These are phyloP conservation scores for Pandemis heparana DNA, from an alignment of 2,888 invertebrate genomes.

Conservation along the genomic window DNA sequence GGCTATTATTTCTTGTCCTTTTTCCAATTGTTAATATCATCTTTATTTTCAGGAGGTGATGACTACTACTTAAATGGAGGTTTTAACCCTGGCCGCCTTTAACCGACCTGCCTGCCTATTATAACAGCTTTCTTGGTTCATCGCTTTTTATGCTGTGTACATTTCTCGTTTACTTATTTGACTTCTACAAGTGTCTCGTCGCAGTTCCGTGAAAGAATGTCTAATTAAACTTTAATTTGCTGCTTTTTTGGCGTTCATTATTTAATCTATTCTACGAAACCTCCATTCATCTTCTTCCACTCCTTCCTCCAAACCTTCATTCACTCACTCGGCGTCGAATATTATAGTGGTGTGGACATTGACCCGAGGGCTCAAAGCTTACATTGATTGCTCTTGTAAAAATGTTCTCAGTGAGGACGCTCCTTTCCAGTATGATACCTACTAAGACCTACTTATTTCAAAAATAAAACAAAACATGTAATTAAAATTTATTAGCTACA, in stretches of 20 bases:
- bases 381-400: no score
- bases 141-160: not conserved
- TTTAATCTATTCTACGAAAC: not conserved
- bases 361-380: no score
- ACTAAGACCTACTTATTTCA: not conserved
- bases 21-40: no score
- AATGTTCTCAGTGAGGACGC: no score
- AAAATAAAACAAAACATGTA: conserved; percentile 34
- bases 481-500: conserved; percentile 62
- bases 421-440: no score
- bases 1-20: no score
- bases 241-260: not conserved
- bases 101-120: conserved; percentile 45
- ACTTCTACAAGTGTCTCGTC: not conserved
- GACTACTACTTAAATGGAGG: conserved; percentile 70
- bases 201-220: not conserved
- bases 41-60: conserved; percentile 59
- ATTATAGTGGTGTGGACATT: no score
- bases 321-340: no score
- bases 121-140: not conserved
- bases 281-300: no score
- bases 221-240: not conserved
- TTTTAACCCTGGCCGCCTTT: conserved; percentile 75
- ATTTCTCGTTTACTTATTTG: not conserved
- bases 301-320: no score